These are phyloP conservation scores for Caenorhabditis afra DNA, from an alignment of 2,888 invertebrate species.

Conservation along the genomic window DNA sequence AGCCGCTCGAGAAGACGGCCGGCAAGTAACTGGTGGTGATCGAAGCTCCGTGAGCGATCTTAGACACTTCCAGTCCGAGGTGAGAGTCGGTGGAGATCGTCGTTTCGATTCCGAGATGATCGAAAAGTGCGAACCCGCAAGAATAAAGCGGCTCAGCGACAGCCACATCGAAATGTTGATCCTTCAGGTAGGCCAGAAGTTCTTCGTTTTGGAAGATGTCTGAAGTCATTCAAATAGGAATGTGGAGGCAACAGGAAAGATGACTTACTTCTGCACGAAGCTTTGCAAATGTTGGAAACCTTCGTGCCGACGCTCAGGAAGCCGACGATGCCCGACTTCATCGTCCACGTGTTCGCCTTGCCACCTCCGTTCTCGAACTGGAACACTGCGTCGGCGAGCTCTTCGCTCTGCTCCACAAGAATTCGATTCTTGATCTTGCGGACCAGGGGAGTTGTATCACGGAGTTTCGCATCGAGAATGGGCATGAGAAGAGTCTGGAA, in stretches of 20 bases:
- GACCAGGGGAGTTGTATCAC: constrained; percentile 44
- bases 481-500: constrained; percentile 58
- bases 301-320: constrained; percentile 44
- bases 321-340: constrained; percentile 49
- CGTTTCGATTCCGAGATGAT: constrained; percentile 53
- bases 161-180: constrained; percentile 68
- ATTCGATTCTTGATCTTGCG: constrained; percentile 44
- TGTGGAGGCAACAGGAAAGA: background rate
- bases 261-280: constrained; percentile 48
- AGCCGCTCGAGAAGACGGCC: constrained; percentile 44
- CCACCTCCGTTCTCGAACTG: constrained; percentile 39
- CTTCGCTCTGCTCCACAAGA: constrained; percentile 39
- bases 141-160: constrained; percentile 64
- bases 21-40: constrained; percentile 49
- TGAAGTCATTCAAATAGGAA: constrained; percentile 11
- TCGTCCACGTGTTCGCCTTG: constrained; percentile 40
- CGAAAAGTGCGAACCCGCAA: constrained; percentile 62
- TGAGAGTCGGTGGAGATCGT: constrained; percentile 46
- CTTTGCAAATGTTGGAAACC: constrained; percentile 43
- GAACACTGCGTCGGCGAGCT: constrained; percentile 22
- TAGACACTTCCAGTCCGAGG: constrained; percentile 38
- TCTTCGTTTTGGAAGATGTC: constrained; percentile 58
- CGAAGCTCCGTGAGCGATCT: constrained; percentile 49
- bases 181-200: constrained; percentile 58
- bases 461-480: constrained; percentile 39